Evolutionary conservation across 2,888 invertebrate genomes (phyloP), one percentile per base, ranked within the genome.

Genomic region (Zaprionus obscuricornis): DNA sequence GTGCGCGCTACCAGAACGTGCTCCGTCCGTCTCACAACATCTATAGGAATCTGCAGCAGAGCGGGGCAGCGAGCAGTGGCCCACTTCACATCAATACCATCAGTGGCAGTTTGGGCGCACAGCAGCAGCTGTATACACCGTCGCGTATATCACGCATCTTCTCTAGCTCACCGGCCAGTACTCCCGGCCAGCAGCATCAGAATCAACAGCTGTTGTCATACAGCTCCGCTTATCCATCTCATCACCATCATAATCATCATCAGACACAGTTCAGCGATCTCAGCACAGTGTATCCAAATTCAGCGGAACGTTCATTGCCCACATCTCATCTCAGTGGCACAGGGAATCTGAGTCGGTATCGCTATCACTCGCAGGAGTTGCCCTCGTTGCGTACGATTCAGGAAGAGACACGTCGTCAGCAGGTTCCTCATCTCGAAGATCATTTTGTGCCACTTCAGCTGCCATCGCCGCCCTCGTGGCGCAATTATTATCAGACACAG

Each of bases 201-300:
- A 50, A 51, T 92, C 69, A 45, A 3, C 64, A 43, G n/a, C 11
- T 77, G 2, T 8, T 82, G 7, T 63, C 72, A 0, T 63, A 65
- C 14, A 57, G 58, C 36, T 43, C 43, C 17, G 60, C 37, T 18
- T 59, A 62, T 10, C 56, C 74, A 0, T 39, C 40, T 13, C 34
- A 90, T 91, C 67, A 79, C 87, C 70, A 83, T 92, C 24, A 16
- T 5, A 22, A 13, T 22, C 22, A 11, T 17, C 63, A 78, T 11
- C 74, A 78, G 16, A 70, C 78, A 1, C 95, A 96, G 91, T 95
- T 95, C 85, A 96, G 95, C 88, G 96, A 97, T 90, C 92, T 97
- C 81, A 96, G 96, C 91, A 96, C 96, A 33, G 96, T 97, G 59
- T 93, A 94, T 85, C 94, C 95, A 34, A 95, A 95, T 79, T 95